Percentiles rank a stretch among this genome's conserved stretches.
These are phyloP conservation scores for Harpegnathos saltator DNA, from an alignment of 1,140 invertebrate species.

Conservation along the genomic window DNA sequence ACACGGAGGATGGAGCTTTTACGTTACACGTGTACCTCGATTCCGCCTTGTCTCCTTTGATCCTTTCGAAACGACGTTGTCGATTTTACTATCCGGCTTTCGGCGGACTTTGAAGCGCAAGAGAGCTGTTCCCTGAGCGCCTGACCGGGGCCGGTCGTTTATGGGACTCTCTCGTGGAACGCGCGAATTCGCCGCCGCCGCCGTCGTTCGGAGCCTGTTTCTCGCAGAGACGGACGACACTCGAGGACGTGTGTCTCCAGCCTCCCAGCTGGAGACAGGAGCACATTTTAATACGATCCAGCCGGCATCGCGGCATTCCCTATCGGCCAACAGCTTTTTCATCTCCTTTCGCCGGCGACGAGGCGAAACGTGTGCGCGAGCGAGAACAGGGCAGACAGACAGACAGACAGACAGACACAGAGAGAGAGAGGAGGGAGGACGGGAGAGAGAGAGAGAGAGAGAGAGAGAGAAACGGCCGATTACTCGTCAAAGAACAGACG, in stretches of 20 bases:
- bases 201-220: neutral
- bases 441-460: neutral
- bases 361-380: neutral
- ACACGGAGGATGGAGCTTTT: too few species aligned
- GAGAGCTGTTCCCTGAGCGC: too few species aligned
- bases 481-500: constrained; percentile 60
- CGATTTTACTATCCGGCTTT: too few species aligned
- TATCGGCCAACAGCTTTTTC: constrained; percentile 34
- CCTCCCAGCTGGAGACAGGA: neutral
- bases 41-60: too few species aligned
- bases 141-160: neutral
- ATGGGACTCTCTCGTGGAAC: neutral
- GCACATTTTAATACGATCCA: constrained; percentile 35
- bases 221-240: neutral
- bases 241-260: neutral
- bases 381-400: neutral
- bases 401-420: neutral
- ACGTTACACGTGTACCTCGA: too few species aligned
- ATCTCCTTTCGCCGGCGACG: neutral
- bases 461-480: constrained; percentile 39
- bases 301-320: neutral
- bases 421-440: too few species aligned
- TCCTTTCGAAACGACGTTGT: too few species aligned
- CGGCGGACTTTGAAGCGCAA: neutral
- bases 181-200: neutral